Conservation (phyloP, 2,113 vertebrate genomes). For the Centropus unirufus region DNA sequence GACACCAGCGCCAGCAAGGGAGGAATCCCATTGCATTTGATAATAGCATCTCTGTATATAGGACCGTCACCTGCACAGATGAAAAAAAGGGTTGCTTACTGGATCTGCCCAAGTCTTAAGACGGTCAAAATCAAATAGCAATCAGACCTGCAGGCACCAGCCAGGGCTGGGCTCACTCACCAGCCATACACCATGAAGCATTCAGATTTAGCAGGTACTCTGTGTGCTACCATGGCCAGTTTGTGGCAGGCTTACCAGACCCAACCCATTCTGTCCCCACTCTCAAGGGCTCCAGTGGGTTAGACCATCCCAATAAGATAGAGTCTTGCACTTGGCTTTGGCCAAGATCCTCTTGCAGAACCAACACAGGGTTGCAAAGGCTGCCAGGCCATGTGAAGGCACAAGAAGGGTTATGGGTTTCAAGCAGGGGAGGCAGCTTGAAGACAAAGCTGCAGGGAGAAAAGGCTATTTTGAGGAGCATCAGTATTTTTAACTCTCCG, state of each 20-base stretch:
- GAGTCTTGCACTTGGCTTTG: neutral
- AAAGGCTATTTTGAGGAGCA: neutral
- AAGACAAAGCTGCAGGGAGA: neutral
- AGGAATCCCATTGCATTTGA: conserved; percentile 81
- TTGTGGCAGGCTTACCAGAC: neutral
- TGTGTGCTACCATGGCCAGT: neutral
- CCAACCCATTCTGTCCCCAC: neutral
- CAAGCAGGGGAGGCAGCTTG: neutral
- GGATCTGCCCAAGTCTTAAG: neutral
- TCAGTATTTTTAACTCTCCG: neutral
- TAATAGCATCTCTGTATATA: conserved; percentile 84
- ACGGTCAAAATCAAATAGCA: neutral
- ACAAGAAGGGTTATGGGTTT: neutral
- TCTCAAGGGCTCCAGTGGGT: fast-evolving
- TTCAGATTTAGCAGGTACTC: neutral
- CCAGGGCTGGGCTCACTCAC: neutral
- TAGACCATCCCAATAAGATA: neutral
- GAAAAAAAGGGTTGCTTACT: neutral
- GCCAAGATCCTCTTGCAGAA: neutral
- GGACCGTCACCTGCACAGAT: conserved; percentile 84
- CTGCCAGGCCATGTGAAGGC: neutral
- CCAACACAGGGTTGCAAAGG: neutral
- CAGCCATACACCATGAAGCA: neutral
- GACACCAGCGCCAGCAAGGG: conserved; percentile 81
- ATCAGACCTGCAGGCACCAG: neutral